Conservation (phyloP, 2,888 invertebrate genomes). For the Oxycera nigricornis region DNA sequence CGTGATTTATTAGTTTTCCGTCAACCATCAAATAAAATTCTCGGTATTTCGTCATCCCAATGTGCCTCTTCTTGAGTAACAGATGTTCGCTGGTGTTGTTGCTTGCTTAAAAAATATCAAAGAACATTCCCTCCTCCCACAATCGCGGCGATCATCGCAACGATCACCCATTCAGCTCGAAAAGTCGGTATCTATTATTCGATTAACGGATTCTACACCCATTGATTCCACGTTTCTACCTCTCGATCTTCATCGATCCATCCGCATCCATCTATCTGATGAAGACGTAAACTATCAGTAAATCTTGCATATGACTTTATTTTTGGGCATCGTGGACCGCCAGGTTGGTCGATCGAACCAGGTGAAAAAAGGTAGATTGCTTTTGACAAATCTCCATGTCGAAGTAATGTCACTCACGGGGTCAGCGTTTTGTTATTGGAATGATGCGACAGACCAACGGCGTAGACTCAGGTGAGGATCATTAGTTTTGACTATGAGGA, state of each 20-base stretch:
- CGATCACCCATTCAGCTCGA: neutral
- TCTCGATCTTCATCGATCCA: neutral
- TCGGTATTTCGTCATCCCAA: too few relatives aligned
- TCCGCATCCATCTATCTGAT: neutral
- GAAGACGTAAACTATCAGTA: constrained; percentile 23
- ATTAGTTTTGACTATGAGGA: too few relatives aligned
- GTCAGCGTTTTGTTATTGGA: constrained; percentile 34
- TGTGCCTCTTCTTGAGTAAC: too few relatives aligned
- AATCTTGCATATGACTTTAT: constrained; percentile 23
- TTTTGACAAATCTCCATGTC: constrained; percentile 31
- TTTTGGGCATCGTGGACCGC: constrained; percentile 17
- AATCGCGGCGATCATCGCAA: neutral
- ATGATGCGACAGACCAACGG: constrained; percentile 14
- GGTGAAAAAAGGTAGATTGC: constrained; percentile 23
- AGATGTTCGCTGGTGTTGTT: too few relatives aligned
- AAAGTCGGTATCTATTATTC: neutral
- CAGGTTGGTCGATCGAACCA: constrained; percentile 2
- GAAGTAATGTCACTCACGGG: constrained; percentile 33
- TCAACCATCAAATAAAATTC: too few relatives aligned
- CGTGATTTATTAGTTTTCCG: too few relatives aligned
- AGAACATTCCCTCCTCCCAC: too few relatives aligned
- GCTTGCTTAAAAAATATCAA: too few relatives aligned
- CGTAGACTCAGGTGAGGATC: constrained; percentile 21
- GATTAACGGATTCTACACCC: neutral
- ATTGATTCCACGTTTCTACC: constrained; percentile 1